Percentiles rank a stretch among this genome's conserved stretches.
These are phyloP conservation scores for Addax nasomaculatus DNA, from an alignment of 2,113 vertebrate genomes.

Conservation along the genomic window DNA sequence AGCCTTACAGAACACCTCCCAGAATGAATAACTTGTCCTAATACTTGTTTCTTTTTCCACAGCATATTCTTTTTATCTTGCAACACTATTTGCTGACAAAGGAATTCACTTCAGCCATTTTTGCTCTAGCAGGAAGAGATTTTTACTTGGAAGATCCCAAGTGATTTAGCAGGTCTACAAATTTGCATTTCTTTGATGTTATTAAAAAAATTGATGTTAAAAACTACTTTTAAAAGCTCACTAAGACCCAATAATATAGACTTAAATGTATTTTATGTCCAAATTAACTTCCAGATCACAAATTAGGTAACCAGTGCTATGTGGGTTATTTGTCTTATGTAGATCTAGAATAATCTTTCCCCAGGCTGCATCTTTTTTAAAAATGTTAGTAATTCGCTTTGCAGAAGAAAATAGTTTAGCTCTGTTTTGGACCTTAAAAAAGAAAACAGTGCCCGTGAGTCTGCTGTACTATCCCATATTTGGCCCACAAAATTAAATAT, in stretches of 20 bases:
- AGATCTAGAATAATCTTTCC: background rate
- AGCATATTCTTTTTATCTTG: background rate
- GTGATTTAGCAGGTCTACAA: background rate
- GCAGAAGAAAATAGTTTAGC: background rate
- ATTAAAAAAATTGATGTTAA: background rate
- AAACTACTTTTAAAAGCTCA: background rate
- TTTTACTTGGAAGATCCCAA: background rate
- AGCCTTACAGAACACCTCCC: background rate
- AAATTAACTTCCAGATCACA: background rate
- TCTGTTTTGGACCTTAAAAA: background rate
- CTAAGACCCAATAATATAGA: background rate
- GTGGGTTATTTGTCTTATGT: background rate
- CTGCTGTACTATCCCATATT: background rate
- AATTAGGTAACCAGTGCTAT: background rate
- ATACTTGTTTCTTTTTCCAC: background rate
- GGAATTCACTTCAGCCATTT: background rate
- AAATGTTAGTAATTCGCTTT: background rate
- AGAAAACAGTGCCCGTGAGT: background rate
- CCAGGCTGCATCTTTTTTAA: background rate
- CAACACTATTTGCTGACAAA: background rate
- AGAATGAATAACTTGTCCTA: background rate
- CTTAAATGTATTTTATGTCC: background rate
- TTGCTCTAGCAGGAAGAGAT: background rate
- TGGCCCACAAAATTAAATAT: background rate
- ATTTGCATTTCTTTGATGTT: background rate